A percentile compares a stretch with the other conserved stretches of the same genome.
These are phyloP conservation scores for Coptodon bakossiorum DNA, from an alignment of 2,113 vertebrate genomes.

Conservation along the genomic window DNA sequence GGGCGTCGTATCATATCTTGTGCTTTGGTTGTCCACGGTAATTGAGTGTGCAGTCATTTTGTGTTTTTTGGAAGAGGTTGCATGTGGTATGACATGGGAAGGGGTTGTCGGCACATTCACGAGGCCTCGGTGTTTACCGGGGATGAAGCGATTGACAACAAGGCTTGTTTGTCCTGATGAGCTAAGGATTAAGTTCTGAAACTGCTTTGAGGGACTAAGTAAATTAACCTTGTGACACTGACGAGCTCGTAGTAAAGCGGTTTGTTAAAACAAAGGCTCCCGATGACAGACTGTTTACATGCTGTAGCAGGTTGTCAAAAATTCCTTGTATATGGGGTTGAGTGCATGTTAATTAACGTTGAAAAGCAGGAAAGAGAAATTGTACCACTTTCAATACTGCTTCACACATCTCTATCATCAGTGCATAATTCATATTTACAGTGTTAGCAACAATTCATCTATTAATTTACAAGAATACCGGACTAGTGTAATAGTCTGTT, in stretches of 20 bases:
- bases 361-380: not conserved
- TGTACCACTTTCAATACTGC: not conserved
- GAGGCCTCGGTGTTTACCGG: slow-evolving; percentile 47
- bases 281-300: not conserved
- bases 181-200: slow-evolving; percentile 58
- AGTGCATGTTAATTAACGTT: not conserved
- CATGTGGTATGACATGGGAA: slow-evolving; percentile 17
- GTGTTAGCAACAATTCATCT: not conserved
- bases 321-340: not conserved
- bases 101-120: slow-evolving; percentile 22
- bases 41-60: slow-evolving; percentile 1
- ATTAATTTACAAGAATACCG: not conserved
- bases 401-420: not conserved
- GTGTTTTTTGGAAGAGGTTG: not conserved
- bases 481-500: not conserved
- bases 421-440: not conserved
- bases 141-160: slow-evolving; percentile 26
- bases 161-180: slow-evolving; percentile 52
- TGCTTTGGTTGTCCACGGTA: slow-evolving; percentile 13
- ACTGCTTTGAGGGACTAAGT: slow-evolving; percentile 65
- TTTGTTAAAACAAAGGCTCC: slow-evolving; percentile 34
- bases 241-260: slow-evolving; percentile 16
- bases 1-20: slow-evolving; percentile 13
- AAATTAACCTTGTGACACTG: slow-evolving; percentile 65
- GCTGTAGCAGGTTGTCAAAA: not conserved